Conservation (phyloP, 2,797 vertebrate species). For the Salmo trutta region DNA sequence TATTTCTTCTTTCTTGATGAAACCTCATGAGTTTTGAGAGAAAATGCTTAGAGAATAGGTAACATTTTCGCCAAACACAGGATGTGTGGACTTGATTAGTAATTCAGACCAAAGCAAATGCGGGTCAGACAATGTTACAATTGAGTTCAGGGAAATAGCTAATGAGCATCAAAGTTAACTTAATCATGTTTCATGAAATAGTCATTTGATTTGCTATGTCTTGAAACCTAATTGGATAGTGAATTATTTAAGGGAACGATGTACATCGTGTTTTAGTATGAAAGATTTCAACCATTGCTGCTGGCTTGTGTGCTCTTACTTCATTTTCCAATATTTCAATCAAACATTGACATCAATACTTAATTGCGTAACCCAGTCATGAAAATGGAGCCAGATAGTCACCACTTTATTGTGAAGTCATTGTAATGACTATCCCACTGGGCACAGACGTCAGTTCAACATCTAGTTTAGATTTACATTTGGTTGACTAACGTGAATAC, state of each 20-base stretch:
- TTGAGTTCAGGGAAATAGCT: slow-evolving; percentile 68
- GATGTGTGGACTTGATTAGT: slow-evolving; percentile 70
- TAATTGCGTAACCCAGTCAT: not conserved
- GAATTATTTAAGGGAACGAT: not conserved
- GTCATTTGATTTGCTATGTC: too few species aligned
- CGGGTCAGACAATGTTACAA: slow-evolving; percentile 69
- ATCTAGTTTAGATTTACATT: not conserved
- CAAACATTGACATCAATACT: not conserved
- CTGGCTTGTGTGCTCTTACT: slow-evolving; percentile 28
- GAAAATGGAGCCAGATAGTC: not conserved
- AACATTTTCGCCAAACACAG: slow-evolving; percentile 69
- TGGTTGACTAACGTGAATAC: too few species aligned
- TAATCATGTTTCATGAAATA: too few species aligned
- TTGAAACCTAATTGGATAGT: slow-evolving; percentile 68
- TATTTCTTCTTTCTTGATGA: slow-evolving; percentile 39
- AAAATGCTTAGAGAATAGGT: slow-evolving; percentile 68
- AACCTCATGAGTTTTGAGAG: slow-evolving; percentile 62
- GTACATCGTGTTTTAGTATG: slow-evolving; percentile 40
- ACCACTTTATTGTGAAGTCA: not conserved
- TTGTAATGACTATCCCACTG: slow-evolving; percentile 9
- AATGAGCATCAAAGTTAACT: slow-evolving; percentile 60
- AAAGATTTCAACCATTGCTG: slow-evolving; percentile 45
- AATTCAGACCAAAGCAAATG: slow-evolving; percentile 69
- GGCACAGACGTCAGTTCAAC: not conserved
- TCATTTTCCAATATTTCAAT: not conserved